Percentiles rank a stretch among this genome's conserved stretches.
Conservation (phyloP, 2,797 vertebrate species). For the Lagocephalus sceleratus region DNA sequence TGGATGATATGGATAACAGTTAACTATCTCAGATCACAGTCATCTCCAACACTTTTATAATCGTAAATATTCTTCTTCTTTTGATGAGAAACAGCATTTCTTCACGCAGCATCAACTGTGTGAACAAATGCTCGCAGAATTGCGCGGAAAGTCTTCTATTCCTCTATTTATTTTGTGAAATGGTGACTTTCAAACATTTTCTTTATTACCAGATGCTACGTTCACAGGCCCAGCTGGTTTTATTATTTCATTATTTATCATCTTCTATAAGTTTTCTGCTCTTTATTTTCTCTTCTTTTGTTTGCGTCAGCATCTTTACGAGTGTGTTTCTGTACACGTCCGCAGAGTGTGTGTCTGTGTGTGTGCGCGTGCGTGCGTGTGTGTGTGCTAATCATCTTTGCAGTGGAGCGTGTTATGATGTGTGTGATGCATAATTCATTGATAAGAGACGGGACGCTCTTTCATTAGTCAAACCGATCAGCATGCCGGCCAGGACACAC, state of each 20-base stretch:
- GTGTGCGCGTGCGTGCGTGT: slow-evolving; percentile 16
- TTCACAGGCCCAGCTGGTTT: neutral
- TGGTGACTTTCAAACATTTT: no score
- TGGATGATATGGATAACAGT: no score
- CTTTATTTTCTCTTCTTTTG: neutral
- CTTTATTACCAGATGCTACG: no score
- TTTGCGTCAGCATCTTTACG: slow-evolving; percentile 21
- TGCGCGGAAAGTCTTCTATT: no score
- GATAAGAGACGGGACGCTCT: slow-evolving; percentile 49
- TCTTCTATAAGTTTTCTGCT: neutral
- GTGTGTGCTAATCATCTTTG: slow-evolving; percentile 55
- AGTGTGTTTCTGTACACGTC: slow-evolving; percentile 6
- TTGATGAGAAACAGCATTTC: neutral
- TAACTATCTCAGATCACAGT: no score
- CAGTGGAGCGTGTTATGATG: slow-evolving; percentile 48
- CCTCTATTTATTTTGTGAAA: no score
- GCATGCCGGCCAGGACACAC: slow-evolving; percentile 41
- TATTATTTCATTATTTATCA: neutral
- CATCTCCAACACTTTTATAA: neutral
- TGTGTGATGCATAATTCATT: slow-evolving; percentile 63
- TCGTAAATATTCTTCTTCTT: neutral
- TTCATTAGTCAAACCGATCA: slow-evolving; percentile 61
- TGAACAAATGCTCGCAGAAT: no score
- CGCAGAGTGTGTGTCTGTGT: slow-evolving; percentile 1
- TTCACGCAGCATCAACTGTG: no score